Conservation (phyloP, 2,797 vertebrate genomes). For the Pseudomugil gertrudae region DNA sequence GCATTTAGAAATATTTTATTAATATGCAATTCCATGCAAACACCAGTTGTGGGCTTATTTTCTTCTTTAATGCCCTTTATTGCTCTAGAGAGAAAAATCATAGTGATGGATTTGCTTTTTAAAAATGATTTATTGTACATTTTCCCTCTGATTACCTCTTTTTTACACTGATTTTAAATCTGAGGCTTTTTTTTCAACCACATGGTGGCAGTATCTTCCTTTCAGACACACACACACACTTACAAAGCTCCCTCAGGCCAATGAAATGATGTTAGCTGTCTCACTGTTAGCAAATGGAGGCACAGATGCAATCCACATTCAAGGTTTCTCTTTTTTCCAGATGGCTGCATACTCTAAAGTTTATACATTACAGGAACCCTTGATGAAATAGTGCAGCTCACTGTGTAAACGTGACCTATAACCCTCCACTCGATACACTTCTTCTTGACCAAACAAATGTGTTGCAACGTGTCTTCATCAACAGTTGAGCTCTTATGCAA, state of each 20-base stretch:
- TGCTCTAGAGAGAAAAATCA: no score
- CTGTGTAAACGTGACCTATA: constrained; percentile 36
- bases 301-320: constrained; percentile 34
- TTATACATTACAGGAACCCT: constrained; percentile 11
- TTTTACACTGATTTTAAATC: neutral
- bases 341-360: neutral
- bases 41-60: no score
- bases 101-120: neutral
- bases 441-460: constrained; percentile 36
- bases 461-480: constrained; percentile 24
- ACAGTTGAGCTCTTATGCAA: neutral
- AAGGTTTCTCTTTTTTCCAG: constrained; percentile 17
- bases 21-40: no score
- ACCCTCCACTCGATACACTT: constrained; percentile 43
- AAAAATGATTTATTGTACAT: neutral
- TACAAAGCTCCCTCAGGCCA: neutral
- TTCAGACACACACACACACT: neutral
- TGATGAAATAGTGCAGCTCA: constrained; percentile 5
- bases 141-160: neutral
- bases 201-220: constrained; percentile 53
- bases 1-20: no score
- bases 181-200: constrained; percentile 39
- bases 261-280: constrained; percentile 15
- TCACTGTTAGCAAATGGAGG: constrained; percentile 24
- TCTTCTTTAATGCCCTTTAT: no score